Evolutionary conservation across 2,113 vertebrate genomes (phyloP), one percentile per base, ranked within the genome.

Genomic region (Barnardius zonarius): DNA sequence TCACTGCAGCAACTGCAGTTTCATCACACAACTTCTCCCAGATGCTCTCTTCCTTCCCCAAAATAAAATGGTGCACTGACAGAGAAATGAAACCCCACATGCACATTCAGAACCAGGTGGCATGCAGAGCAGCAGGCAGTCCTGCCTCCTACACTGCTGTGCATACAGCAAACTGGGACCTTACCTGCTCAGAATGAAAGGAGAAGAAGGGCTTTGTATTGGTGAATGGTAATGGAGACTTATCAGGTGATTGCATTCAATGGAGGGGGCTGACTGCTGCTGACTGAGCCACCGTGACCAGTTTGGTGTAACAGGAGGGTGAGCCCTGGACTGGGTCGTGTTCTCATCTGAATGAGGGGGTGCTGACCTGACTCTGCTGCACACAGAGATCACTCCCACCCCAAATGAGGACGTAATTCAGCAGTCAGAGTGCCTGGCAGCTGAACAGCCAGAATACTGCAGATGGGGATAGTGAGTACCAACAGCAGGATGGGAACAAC

Each of bases 281-380:
- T 88, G 75, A 16, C 75, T 28, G 61, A 90, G 80, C 73, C 86
- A 59, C 6, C 5, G 1, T 3, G 19, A 55, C 76, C n/a, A 31
- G 39, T 4, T 55, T 59, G 55, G 61, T 20, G 14, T 61, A 27
- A 59, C 0, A 17, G 59, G 33, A 70, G 15, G 43, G 28, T 81
- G 59, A 90, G 51, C 37, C 52, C 2, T 2, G 57, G 41, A n/a
- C 2, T 48, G 37, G 61, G 85, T 69, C 0, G 0, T 59, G 70
- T 13, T 82, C 52, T 81, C 27, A 12, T 74, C 77, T 85, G 44
- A 66, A 30, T 6, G 28, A 82, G 66, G 77, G 51, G 77, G 62
- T 82, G 91, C 57, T 93, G 93, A 93, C 88, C 86, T 69, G 24
- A 44, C 55, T 88, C 18, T 90, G 78, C 62, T 79, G 84, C 77